Percentiles rank a stretch among this genome's conserved stretches.
Evolutionary conservation across 37 sponge, comb jelly and placozoan species (phyloP).

Genomic region (Halisarca cf. caerulea): DNA sequence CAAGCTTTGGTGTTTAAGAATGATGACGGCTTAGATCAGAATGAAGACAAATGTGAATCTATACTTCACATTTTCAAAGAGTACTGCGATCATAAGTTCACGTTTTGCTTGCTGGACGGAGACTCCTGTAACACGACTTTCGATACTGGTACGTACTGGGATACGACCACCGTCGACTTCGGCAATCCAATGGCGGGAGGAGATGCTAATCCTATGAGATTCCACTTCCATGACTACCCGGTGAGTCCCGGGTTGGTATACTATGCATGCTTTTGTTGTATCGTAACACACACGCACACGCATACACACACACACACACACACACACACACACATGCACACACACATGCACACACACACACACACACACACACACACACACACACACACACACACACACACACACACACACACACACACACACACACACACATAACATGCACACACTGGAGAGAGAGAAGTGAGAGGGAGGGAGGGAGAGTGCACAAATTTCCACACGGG

Average conservation of each 20-base stretch:
- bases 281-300: too few relatives aligned
- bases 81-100: constrained; percentile 2
- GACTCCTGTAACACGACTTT: not conserved
- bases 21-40: not conserved
- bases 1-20: not conserved
- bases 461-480: too few relatives aligned
- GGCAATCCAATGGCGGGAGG: constrained; percentile 21
- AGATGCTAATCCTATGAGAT: constrained; percentile 54
- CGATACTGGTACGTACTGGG: not conserved
- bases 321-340: too few relatives aligned
- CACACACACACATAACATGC: too few relatives aligned
- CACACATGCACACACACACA: too few relatives aligned
- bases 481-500: too few relatives aligned
- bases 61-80: not conserved
- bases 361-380: not conserved
- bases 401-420: too few relatives aligned
- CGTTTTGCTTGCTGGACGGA: not conserved
- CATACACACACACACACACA: too few relatives aligned
- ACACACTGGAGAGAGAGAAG: too few relatives aligned
- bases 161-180: not conserved
- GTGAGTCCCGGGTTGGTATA: not conserved
- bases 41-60: not conserved
- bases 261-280: too few relatives aligned
- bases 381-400: too few relatives aligned
- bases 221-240: constrained; percentile 16